Percentiles rank a stretch among this genome's conserved stretches.
phyloP scores from a whole-genome alignment of 2,888 invertebrate genomes.

The Drosophila gaucha region DNA sequence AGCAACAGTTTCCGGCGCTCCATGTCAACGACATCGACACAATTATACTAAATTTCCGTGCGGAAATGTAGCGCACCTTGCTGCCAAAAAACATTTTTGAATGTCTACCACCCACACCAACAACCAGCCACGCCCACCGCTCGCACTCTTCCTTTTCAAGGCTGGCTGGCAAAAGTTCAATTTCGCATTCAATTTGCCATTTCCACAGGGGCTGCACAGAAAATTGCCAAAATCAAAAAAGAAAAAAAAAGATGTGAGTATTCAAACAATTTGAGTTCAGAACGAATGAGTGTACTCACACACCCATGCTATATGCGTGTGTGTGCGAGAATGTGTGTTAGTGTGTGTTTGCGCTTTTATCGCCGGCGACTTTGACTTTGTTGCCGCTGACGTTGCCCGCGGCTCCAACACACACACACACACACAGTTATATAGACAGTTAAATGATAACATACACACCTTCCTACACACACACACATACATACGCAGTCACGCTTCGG shows the following conservation, averaged over 20 bases:
- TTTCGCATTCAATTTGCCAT: constrained; percentile 77
- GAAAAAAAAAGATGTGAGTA: constrained; percentile 11
- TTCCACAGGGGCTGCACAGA: constrained; percentile 58
- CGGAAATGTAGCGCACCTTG: constrained; percentile 57
- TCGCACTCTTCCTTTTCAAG: neutral
- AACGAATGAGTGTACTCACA: constrained; percentile 20
- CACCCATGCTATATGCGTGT: constrained; percentile 14
- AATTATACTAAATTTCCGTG: constrained; percentile 74
- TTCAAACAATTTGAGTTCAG: constrained; percentile 55
- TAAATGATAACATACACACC: constrained; percentile 59
- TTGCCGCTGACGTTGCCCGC: constrained; percentile 27
- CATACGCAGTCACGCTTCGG: constrained; percentile 31
- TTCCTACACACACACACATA: constrained; percentile 24
- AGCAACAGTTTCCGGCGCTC: constrained; percentile 68
- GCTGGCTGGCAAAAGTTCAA: constrained; percentile 70
- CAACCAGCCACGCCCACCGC: neutral
- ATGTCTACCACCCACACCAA: constrained; percentile 2
- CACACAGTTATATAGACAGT: constrained; percentile 45
- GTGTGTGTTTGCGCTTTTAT: constrained; percentile 57
- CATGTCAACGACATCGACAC: constrained; percentile 71
- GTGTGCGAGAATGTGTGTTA: constrained; percentile 21
- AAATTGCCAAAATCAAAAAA: constrained; percentile 29
- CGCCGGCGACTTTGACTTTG: constrained; percentile 59
- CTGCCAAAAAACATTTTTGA: constrained; percentile 44
- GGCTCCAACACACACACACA: constrained; percentile 10